Evolutionary conservation across 1,140 invertebrate species (phyloP).

Genomic region (Helicorthomorpha holstii): DNA sequence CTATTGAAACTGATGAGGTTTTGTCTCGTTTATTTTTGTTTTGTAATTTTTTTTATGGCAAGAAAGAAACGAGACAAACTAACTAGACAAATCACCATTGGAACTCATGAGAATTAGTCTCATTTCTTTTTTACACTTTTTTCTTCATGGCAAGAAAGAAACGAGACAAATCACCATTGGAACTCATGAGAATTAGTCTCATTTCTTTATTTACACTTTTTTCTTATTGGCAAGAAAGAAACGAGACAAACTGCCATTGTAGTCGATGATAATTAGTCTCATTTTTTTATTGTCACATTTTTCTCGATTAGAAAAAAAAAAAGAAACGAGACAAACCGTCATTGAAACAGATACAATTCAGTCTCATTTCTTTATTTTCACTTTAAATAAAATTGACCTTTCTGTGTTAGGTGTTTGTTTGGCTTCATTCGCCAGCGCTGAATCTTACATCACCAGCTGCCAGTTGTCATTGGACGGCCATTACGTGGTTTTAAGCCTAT

Average conservation of each 20-base stretch:
- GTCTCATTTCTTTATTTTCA: not conserved
- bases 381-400: conserved; percentile 12
- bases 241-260: too few relatives aligned
- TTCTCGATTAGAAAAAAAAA: not conserved
- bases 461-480: conserved; percentile 52
- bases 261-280: too few relatives aligned
- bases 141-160: not conserved
- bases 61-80: not conserved
- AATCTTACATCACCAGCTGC: conserved; percentile 50
- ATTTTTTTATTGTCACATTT: too few relatives aligned
- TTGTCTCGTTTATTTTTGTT: too few relatives aligned
- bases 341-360: not conserved
- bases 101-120: not conserved
- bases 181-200: not conserved
- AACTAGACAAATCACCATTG: not conserved
- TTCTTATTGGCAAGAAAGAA: not conserved
- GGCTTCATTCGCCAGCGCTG: conserved; percentile 52
- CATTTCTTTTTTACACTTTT: not conserved
- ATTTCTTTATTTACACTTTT: not conserved
- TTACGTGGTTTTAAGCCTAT: conserved; percentile 43
- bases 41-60: too few relatives aligned
- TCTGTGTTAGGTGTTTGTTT: conserved; percentile 55
- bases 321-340: not conserved
- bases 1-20: too few relatives aligned
- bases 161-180: not conserved